A percentile compares a stretch with the other conserved stretches of the same genome.
Evolutionary conservation across 2,113 vertebrate species (phyloP).

Genomic region (Ciconia boyciana): DNA sequence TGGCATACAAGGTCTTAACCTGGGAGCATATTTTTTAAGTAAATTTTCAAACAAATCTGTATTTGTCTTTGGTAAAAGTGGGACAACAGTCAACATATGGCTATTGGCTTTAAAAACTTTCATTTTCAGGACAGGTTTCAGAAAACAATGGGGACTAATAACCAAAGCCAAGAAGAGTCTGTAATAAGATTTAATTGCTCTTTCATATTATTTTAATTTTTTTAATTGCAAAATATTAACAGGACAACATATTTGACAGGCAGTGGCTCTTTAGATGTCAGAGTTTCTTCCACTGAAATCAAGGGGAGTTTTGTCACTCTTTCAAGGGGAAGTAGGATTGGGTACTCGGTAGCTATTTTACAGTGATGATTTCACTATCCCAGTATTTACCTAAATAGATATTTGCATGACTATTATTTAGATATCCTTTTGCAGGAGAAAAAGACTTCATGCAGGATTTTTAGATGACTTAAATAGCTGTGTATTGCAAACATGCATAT

Average conservation of each 20-base stretch:
- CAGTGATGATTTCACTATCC: background rate
- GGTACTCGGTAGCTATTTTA: background rate
- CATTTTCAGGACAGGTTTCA: background rate
- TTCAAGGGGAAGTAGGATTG: background rate
- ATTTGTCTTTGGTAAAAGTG: slow-evolving; percentile 26
- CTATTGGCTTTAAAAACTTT: background rate
- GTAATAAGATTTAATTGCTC: background rate
- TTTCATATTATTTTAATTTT: background rate
- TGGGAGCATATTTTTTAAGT: slow-evolving; percentile 50
- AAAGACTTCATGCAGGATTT: background rate
- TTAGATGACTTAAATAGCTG: background rate
- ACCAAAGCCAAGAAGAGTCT: background rate
- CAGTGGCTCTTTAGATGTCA: background rate
- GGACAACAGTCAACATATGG: background rate
- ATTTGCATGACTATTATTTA: background rate
- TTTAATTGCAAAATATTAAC: background rate
- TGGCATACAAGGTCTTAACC: slow-evolving; percentile 75
- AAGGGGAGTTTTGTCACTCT: background rate
- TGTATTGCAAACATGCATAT: background rate
- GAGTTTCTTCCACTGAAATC: background rate
- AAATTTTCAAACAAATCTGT: slow-evolving; percentile 66
- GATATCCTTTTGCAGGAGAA: background rate
- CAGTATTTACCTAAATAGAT: background rate
- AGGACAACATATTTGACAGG: background rate
- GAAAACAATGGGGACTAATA: background rate